Evolutionary conservation across 1,140 invertebrate genomes (phyloP).

Genomic region (Aplysia californica): DNA sequence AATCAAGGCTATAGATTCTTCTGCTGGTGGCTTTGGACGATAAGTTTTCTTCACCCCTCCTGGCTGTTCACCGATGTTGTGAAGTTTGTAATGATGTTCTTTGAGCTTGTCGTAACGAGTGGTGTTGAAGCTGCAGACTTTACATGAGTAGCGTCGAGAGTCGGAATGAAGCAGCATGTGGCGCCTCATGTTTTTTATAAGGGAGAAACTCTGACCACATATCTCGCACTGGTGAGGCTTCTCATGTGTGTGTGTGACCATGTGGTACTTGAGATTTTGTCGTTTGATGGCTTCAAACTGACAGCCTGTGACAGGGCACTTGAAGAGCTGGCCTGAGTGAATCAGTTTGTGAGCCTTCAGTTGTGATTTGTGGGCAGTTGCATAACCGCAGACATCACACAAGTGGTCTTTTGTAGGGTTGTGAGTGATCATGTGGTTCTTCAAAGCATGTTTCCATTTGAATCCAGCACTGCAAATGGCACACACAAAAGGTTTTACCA

Average conservation of each 20-base stretch:
- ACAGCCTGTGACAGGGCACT: slow-evolving; percentile 70
- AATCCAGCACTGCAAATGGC: slow-evolving; percentile 73
- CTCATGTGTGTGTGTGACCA: slow-evolving; percentile 72
- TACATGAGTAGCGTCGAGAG: slow-evolving; percentile 47
- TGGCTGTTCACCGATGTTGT: slow-evolving; percentile 47
- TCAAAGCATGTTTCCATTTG: slow-evolving; percentile 73
- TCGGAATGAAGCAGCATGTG: slow-evolving; percentile 60
- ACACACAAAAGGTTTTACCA: slow-evolving; percentile 71
- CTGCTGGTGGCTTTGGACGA: background rate
- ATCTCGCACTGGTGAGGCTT: slow-evolving; percentile 75
- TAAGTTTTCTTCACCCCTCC: slow-evolving; percentile 24
- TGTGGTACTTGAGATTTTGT: slow-evolving; percentile 67
- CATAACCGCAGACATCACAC: slow-evolving; percentile 72
- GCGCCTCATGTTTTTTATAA: slow-evolving; percentile 58
- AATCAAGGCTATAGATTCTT: slow-evolving; percentile 5
- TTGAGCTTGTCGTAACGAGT: slow-evolving; percentile 73
- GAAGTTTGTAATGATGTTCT: slow-evolving; percentile 67
- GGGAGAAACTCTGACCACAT: slow-evolving; percentile 70
- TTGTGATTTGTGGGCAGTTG: slow-evolving; percentile 73
- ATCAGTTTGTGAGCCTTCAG: slow-evolving; percentile 72
- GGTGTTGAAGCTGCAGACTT: slow-evolving; percentile 70
- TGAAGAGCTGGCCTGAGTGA: slow-evolving; percentile 72
- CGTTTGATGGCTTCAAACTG: slow-evolving; percentile 66
- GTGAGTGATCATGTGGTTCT: slow-evolving; percentile 72
- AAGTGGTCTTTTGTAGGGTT: slow-evolving; percentile 71